Conservation (phyloP, 2,797 vertebrate species). For the Hydrophis major region DNA sequence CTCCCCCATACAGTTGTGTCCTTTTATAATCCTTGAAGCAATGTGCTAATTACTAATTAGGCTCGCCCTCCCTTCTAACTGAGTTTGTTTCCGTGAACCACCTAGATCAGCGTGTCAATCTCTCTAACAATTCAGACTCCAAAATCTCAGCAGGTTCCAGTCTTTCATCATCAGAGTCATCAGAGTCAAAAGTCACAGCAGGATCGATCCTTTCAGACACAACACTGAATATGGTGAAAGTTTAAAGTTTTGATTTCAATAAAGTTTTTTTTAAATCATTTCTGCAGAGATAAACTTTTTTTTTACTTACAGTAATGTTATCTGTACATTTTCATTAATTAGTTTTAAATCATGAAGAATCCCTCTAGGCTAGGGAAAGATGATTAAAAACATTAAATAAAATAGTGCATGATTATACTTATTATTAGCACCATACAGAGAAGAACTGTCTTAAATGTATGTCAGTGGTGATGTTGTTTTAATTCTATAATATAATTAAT, state of each 20-base stretch:
- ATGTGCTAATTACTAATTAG: no score
- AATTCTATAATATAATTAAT: conserved; percentile 65
- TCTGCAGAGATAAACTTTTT: conserved; percentile 10
- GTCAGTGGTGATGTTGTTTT: conserved; percentile 66
- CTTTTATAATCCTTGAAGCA: no score
- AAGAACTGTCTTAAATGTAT: conserved; percentile 52
- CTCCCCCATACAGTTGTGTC: no score
- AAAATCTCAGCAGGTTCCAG: no score
- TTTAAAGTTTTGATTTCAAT: background rate
- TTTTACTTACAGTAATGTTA: conserved; percentile 10
- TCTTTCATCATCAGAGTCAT: no score
- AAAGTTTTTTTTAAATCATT: background rate
- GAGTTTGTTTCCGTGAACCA: no score
- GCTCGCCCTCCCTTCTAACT: no score
- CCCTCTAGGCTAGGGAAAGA: conserved; percentile 54
- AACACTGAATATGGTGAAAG: background rate
- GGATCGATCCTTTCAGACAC: no score
- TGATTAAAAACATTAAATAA: conserved; percentile 76
- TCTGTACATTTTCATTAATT: conserved; percentile 34
- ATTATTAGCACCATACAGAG: conserved; percentile 70
- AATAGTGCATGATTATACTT: conserved; percentile 71
- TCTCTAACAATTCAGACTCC: no score
- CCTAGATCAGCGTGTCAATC: no score
- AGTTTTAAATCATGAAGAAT: conserved; percentile 62
- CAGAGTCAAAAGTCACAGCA: no score